Conservation (phyloP, 92 coral and sea anemone genomes). For the Parazoanthus swiftii region DNA sequence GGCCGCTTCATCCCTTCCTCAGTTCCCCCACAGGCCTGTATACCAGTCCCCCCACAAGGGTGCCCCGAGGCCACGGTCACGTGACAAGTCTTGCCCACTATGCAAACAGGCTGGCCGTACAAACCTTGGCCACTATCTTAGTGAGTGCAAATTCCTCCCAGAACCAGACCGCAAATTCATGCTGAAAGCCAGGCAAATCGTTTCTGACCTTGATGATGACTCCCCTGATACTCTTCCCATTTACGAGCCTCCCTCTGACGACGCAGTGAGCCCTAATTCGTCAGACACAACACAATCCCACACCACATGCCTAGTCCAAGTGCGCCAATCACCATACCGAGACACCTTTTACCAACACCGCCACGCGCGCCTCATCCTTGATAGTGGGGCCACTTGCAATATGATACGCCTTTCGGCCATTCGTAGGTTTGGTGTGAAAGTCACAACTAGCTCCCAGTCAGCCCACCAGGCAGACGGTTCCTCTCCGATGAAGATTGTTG, state of each 20-base stretch:
- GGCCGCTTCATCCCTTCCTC: too few species aligned
- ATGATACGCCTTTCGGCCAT: too few species aligned
- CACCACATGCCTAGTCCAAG: not conserved
- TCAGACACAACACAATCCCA: not conserved
- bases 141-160: constrained; percentile 44
- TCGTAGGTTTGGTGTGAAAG: too few species aligned
- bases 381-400: too few species aligned
- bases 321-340: too few species aligned
- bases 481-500: too few species aligned
- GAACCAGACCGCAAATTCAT: constrained; percentile 25
- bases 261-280: too few species aligned
- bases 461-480: too few species aligned
- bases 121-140: constrained; percentile 33
- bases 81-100: constrained; percentile 31
- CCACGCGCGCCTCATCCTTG: too few species aligned
- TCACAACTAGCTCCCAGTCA: too few species aligned
- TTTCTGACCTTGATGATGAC: constrained; percentile 15
- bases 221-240: not conserved
- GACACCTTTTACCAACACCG: too few species aligned
- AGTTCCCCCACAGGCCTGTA: not conserved
- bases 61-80: not conserved
- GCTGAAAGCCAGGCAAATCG: constrained; percentile 19
- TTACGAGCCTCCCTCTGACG: not conserved
- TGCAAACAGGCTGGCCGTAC: constrained; percentile 53
- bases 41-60: not conserved